phyloP scores from a whole-genome alignment of 2,113 vertebrate species.

The Caranx ignobilis region DNA sequence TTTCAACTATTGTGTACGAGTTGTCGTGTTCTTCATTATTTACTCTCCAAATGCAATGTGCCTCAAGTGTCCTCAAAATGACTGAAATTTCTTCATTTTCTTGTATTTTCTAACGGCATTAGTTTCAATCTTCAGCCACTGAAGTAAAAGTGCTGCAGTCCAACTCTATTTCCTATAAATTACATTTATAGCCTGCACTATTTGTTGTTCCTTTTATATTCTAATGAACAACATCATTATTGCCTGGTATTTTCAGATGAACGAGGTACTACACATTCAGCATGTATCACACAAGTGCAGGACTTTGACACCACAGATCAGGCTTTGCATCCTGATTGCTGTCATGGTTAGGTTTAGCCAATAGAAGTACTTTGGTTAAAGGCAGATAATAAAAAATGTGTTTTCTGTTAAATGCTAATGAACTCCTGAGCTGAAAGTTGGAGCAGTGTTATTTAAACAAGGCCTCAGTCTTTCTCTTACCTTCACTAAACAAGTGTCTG shows the following conservation, averaged over 20 bases:
- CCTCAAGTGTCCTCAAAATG: no score
- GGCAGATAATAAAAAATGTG: neutral
- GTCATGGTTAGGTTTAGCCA: neutral
- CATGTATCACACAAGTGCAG: neutral
- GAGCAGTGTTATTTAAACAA: neutral
- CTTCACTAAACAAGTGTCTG: neutral
- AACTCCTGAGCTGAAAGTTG: neutral
- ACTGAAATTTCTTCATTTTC: no score
- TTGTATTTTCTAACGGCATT: no score
- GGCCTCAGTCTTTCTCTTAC: neutral
- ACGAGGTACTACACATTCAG: no score
- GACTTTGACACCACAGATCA: neutral
- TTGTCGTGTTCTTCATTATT: neutral
- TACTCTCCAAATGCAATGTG: no score
- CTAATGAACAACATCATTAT: no score
- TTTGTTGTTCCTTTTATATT: no score
- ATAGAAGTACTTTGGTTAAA: neutral
- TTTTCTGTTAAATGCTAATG: neutral
- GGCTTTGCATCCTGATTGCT: neutral
- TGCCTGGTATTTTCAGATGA: no score
- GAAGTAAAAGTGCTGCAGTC: no score
- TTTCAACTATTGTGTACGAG: neutral
- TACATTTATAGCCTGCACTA: no score
- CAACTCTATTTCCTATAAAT: no score
- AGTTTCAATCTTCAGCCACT: no score